Percentiles rank a stretch among this genome's conserved stretches.
Conservation (phyloP, 2,888 invertebrate species). For the Macroteleia sp. region DNA sequence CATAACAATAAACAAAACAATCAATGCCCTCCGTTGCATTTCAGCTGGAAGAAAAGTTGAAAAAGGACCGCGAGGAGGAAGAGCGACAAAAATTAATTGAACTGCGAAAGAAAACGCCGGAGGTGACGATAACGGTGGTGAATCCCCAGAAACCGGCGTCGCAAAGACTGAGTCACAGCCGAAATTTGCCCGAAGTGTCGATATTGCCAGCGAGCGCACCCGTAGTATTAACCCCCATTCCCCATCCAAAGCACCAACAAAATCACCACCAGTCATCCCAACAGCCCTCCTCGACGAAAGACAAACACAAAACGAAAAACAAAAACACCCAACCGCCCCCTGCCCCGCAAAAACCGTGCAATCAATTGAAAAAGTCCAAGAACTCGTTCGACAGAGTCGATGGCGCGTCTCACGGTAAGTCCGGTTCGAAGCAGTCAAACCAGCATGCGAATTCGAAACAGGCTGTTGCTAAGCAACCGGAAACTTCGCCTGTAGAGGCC, state of each 20-base stretch:
- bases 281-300: neutral
- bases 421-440: constrained; percentile 17
- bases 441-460: no score
- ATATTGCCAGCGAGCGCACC: constrained; percentile 77
- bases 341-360: no score
- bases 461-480: no score
- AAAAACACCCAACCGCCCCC: neutral
- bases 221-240: constrained; percentile 54
- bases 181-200: constrained; percentile 80
- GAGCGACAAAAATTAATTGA: constrained; percentile 82
- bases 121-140: constrained; percentile 84
- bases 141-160: constrained; percentile 80
- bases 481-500: no score
- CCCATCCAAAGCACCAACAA: constrained; percentile 25
- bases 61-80: constrained; percentile 82
- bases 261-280: constrained; percentile 6
- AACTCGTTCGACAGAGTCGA: constrained; percentile 38
- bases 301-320: constrained; percentile 41
- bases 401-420: constrained; percentile 6
- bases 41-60: constrained; percentile 83
- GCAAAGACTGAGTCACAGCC: constrained; percentile 75
- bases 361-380: constrained; percentile 35
- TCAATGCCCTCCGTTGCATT: no score
- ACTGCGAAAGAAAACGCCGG: constrained; percentile 82
- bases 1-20: no score